Evolutionary conservation across 2,797 vertebrate genomes (phyloP), one percentile per base, ranked within the genome.

Genomic region (Pyrocephalus nanus): DNA sequence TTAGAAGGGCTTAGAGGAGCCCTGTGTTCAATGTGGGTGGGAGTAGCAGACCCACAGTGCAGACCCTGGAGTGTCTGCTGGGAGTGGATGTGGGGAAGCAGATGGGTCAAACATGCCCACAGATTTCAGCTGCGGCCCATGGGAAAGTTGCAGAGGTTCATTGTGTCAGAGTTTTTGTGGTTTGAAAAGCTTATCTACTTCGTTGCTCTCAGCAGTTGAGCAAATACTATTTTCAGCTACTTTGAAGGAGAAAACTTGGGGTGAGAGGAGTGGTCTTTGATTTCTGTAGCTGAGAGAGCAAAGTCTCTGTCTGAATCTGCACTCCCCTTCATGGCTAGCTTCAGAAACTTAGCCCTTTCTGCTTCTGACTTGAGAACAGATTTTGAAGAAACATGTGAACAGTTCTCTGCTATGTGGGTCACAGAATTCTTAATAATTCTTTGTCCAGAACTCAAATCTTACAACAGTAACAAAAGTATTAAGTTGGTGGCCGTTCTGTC

Each of bases 401-500:
- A 78, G 20, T 57, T 93, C 36, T 78, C 38, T 85, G 40, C 64
- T 91, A 22, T 73, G 21, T 79, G 29, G 74, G 85, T 94, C 93
- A 90, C 84, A 77, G 71, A 75, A 66, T 93, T 80, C n/a, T 88
- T 92, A 81, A 51, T 23, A 88, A 45, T 67, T 81, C 48, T 92
- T 94, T 91, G 64, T 82, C 79, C n/a, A 73, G 25, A 45, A 54
- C 8, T 72, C 13, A 3, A 76, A 66, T 81, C 76, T 92, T 92
- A 0, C 3, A 74, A 21, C 21, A 58, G 48, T 71, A 84, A 50
- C 32, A 82, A 71, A 95, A 70, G 13, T 84, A n/a, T 66, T 72
- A 76, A 60, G 36, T 62, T 5, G 4, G 22, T 92, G 58, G 21
- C 53, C 43, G 51, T 70, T 73, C 36, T 6, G 11, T 92, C 60